Evolutionary conservation across 2,888 invertebrate species (phyloP).

Genomic region (Drosophila buzzatii): DNA sequence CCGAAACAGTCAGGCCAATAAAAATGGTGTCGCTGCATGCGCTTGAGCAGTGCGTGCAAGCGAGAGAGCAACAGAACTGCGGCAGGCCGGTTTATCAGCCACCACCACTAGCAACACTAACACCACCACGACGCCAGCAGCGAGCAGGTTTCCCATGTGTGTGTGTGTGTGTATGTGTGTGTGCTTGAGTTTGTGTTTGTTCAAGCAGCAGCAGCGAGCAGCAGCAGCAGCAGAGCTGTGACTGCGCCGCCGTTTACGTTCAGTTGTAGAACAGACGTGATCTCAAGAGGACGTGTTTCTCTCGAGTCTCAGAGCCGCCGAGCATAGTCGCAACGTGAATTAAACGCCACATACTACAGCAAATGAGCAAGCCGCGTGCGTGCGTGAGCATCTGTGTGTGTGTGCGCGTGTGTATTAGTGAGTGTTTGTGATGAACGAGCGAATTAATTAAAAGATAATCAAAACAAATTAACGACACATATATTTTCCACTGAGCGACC

Average conservation of each 20-base stretch:
- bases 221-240: slow-evolving; percentile 44
- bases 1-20: slow-evolving; percentile 70
- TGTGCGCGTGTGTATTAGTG: slow-evolving; percentile 33
- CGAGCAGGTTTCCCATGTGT: slow-evolving; percentile 14
- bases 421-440: slow-evolving; percentile 73
- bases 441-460: slow-evolving; percentile 82
- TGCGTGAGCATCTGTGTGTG: slow-evolving; percentile 34
- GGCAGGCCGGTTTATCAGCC: slow-evolving; percentile 64
- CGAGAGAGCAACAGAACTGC: slow-evolving; percentile 37
- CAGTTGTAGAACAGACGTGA: slow-evolving; percentile 85
- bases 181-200: slow-evolving; percentile 48
- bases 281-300: slow-evolving; percentile 85
- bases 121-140: slow-evolving; percentile 42
- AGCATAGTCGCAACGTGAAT: slow-evolving; percentile 39
- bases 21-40: slow-evolving; percentile 75
- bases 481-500: slow-evolving; percentile 45
- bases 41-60: slow-evolving; percentile 26
- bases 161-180: slow-evolving; percentile 25
- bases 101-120: slow-evolving; percentile 43
- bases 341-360: slow-evolving; percentile 29
- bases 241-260: slow-evolving; percentile 58
- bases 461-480: slow-evolving; percentile 79
- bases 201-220: slow-evolving; percentile 20
- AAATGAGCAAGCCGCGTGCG: slow-evolving; percentile 54
- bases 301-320: slow-evolving; percentile 55